Conservation (phyloP, 2,797 vertebrate genomes). For the Molothrus aeneus region DNA sequence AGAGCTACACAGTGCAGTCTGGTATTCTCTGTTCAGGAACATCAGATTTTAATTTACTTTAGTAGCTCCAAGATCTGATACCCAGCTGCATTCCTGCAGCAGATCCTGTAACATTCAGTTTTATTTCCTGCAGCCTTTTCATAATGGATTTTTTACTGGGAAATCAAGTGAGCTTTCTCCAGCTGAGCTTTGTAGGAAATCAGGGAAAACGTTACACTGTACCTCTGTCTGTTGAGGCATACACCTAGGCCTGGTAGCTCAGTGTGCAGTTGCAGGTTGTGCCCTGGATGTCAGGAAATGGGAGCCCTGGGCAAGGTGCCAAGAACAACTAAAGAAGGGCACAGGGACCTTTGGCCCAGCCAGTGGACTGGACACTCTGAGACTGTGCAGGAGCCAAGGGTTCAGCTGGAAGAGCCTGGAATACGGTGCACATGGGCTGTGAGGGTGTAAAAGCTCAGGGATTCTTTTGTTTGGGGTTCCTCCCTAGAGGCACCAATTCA, state of each 20-base stretch:
- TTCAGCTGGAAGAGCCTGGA: not conserved
- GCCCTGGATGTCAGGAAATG: not conserved
- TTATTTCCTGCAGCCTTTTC: not conserved
- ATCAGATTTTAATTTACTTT: not conserved
- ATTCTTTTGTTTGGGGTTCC: not conserved
- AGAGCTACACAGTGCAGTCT: not conserved
- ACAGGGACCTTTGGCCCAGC: not conserved
- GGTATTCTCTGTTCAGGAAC: not conserved
- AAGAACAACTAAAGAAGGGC: not conserved
- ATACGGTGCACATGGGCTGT: not conserved
- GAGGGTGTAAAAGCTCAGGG: not conserved
- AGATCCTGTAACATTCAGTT: not conserved
- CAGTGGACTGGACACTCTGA: accelerated
- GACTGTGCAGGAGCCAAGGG: not conserved
- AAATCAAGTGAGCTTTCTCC: not conserved
- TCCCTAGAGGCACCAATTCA: not conserved
- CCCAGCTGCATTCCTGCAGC: not conserved
- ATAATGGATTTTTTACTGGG: not conserved
- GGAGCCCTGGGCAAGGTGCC: not conserved
- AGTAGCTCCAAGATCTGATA: not conserved
- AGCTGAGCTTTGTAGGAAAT: not conserved
- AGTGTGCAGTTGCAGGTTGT: not conserved
- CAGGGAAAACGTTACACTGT: not conserved
- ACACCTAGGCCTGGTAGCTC: not conserved
- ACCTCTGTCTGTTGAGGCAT: not conserved